Evolutionary conservation across 2,797 vertebrate species (phyloP).

Genomic region (Percopsis omiscomaycus): DNA sequence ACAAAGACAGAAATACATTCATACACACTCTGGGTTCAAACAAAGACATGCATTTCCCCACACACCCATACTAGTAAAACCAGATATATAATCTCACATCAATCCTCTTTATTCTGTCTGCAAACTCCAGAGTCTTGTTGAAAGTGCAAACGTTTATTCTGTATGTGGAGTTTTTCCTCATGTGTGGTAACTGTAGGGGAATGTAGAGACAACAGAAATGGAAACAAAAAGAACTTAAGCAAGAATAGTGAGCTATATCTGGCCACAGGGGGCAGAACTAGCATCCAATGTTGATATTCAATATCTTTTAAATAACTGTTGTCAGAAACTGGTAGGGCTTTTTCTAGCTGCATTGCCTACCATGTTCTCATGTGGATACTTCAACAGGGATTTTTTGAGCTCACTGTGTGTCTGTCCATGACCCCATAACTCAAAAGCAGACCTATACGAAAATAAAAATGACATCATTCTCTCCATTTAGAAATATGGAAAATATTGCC

Average conservation of each 20-base stretch:
- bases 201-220: not conserved
- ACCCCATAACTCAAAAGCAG: slow-evolving; percentile 96
- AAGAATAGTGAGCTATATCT: too few species aligned
- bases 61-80: not conserved
- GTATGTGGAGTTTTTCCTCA: slow-evolving; percentile 87
- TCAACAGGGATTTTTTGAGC: slow-evolving; percentile 84
- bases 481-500: not conserved
- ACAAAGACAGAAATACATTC: too few species aligned
- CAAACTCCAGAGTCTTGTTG: slow-evolving; percentile 91
- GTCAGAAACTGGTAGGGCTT: not conserved
- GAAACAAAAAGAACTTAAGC: too few species aligned
- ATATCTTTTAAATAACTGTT: not conserved
- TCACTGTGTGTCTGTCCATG: slow-evolving; percentile 84
- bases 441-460: slow-evolving; percentile 72
- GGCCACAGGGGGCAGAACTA: too few species aligned
- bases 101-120: slow-evolving; percentile 89
- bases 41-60: not conserved
- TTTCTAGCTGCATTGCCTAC: slow-evolving; percentile 66
- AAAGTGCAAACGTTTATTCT: slow-evolving; percentile 93
- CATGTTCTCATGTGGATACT: slow-evolving; percentile 85
- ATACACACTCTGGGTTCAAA: not conserved
- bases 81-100: slow-evolving; percentile 82
- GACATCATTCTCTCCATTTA: not conserved
- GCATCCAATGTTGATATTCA: too few species aligned
- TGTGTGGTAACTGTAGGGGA: slow-evolving; percentile 83